These are phyloP conservation scores for Dolichoris vasculosae DNA, from an alignment of 1,140 invertebrate genomes.

Conservation along the genomic window DNA sequence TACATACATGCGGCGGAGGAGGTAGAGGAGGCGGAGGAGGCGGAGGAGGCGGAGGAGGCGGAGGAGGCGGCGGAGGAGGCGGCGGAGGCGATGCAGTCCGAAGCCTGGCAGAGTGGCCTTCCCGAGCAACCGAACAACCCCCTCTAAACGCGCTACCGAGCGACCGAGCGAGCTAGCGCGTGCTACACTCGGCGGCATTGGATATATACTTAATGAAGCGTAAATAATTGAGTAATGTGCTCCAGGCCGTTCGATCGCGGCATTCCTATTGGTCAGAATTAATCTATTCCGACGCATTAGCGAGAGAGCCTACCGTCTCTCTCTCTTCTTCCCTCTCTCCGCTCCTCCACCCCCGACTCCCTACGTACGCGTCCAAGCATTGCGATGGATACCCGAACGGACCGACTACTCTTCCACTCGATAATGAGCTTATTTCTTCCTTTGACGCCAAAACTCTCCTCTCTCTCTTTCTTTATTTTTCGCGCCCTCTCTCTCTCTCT, in stretches of 20 bases:
- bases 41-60: slow-evolving; percentile 40
- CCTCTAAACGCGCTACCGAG: slow-evolving; percentile 31
- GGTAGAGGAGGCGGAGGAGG: slow-evolving; percentile 31
- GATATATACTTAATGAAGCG: slow-evolving; percentile 76
- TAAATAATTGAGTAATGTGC: slow-evolving; percentile 77
- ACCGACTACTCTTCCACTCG: slow-evolving; percentile 11
- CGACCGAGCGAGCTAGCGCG: slow-evolving; percentile 51
- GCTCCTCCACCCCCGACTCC: slow-evolving; percentile 47
- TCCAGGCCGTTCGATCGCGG: slow-evolving; percentile 72
- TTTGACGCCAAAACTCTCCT: slow-evolving; percentile 19
- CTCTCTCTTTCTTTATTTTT: neutral
- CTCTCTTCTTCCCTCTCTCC: slow-evolving; percentile 53
- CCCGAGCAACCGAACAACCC: slow-evolving; percentile 10
- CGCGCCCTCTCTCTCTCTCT: neutral
- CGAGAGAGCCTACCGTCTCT: slow-evolving; percentile 64
- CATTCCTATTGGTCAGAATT: slow-evolving; percentile 75
- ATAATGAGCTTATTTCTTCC: slow-evolving; percentile 36
- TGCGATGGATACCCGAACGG: slow-evolving; percentile 14
- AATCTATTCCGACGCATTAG: slow-evolving; percentile 75
- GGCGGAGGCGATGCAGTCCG: slow-evolving; percentile 36
- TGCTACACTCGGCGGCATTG: slow-evolving; percentile 72
- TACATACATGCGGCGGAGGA: slow-evolving; percentile 56
- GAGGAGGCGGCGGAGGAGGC: slow-evolving; percentile 37
- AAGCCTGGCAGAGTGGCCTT: slow-evolving; percentile 43
- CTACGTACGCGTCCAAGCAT: slow-evolving; percentile 26